These are phyloP conservation scores for Oreochromis aureus DNA, from an alignment of 2,113 vertebrate species.

Conservation along the genomic window DNA sequence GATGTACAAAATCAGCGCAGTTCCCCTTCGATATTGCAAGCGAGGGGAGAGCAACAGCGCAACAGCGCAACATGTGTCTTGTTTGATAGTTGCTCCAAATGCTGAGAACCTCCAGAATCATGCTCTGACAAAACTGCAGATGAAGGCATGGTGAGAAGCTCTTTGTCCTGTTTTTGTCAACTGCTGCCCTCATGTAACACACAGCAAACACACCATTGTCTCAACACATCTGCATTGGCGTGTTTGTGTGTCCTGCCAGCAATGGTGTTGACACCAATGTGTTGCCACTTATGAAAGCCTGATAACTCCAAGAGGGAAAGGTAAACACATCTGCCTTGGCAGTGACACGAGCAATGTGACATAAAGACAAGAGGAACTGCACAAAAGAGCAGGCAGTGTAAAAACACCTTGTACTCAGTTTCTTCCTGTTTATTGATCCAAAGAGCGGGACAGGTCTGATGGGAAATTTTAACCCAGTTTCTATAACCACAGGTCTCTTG, in stretches of 20 bases:
- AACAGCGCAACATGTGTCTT: neutral
- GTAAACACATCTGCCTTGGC: conserved; percentile 47
- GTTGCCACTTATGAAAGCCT: conserved; percentile 17
- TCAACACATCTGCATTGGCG: conserved; percentile 9
- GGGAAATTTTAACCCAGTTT: neutral
- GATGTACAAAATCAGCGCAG: neutral
- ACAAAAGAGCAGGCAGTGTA: conserved; percentile 1
- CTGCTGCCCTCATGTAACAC: neutral
- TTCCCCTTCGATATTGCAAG: neutral
- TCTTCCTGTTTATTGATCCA: conserved; percentile 7
- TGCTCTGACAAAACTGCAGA: neutral
- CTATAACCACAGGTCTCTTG: neutral
- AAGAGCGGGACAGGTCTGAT: neutral
- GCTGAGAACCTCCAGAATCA: neutral
- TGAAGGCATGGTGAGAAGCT: neutral
- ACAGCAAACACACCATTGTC: conserved; percentile 2
- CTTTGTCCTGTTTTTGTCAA: neutral
- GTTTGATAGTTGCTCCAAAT: neutral
- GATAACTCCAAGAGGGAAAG: conserved; percentile 26
- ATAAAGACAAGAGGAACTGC: neutral
- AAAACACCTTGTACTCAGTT: neutral
- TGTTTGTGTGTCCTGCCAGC: neutral
- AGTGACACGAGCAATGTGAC: neutral
- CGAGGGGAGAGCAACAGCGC: neutral
- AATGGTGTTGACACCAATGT: neutral